A percentile compares a stretch with the other conserved stretches of the same genome.
These are phyloP conservation scores for Aeoliscus strigatus DNA, from an alignment of 2,797 vertebrate species.

Conservation along the genomic window DNA sequence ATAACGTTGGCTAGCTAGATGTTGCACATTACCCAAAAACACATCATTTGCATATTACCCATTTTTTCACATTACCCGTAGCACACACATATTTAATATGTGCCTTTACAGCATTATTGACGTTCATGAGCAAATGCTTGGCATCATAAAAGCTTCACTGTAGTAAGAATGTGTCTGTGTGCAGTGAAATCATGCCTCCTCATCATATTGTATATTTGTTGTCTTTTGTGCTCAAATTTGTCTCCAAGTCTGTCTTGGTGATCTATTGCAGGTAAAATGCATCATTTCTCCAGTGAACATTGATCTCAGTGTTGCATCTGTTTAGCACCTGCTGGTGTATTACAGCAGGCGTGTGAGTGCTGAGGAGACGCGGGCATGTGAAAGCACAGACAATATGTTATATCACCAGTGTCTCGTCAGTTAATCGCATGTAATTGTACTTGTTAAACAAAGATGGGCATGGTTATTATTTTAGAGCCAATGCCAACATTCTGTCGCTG, in stretches of 20 bases:
- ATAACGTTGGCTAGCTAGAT: too few relatives aligned
- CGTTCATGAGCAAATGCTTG: too few relatives aligned
- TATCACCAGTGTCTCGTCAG: background rate
- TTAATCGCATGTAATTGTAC: background rate
- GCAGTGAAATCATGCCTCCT: background rate
- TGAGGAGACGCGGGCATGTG: constrained; percentile 1
- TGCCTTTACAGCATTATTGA: too few relatives aligned
- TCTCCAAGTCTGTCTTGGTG: background rate
- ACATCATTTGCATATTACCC: too few relatives aligned
- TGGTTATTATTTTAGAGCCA: too few relatives aligned
- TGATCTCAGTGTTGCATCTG: constrained; percentile 1
- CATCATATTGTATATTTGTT: background rate
- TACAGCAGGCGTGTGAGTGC: background rate
- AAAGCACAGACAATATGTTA: background rate
- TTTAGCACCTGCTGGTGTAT: constrained; percentile 2
- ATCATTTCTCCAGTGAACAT: constrained; percentile 1
- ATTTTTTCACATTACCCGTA: too few relatives aligned
- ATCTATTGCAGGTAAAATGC: background rate
- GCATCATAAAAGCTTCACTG: background rate
- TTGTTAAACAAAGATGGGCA: background rate
- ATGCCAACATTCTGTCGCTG: too few relatives aligned
- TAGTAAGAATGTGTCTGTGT: background rate
- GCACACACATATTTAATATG: too few relatives aligned
- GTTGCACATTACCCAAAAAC: too few relatives aligned
- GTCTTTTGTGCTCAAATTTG: background rate